phyloP scores from a whole-genome alignment of 2,797 vertebrate species.

The Bufotes viridis region DNA sequence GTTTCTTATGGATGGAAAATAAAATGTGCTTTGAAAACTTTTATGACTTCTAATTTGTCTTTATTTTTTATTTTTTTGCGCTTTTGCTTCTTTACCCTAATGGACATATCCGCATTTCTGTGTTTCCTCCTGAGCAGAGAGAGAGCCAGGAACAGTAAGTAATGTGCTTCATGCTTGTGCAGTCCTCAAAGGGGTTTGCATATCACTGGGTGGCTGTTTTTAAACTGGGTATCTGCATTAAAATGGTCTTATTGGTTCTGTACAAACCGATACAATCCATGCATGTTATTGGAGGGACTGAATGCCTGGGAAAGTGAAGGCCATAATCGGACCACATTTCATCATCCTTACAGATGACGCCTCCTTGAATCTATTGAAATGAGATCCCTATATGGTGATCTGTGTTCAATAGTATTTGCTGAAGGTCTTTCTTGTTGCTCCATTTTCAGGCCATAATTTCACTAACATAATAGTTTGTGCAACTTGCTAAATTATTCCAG shows the following conservation, averaged over 20 bases:
- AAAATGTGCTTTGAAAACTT: conserved; percentile 85
- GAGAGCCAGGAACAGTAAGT: conserved; percentile 95
- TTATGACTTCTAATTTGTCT: conserved; percentile 82
- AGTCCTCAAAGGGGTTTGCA: conserved; percentile 30
- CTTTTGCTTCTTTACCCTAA: conserved; percentile 80
- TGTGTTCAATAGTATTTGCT: too few relatives aligned
- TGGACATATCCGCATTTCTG: conserved; percentile 83
- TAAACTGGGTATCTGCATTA: neutral
- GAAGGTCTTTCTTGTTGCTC: too few relatives aligned
- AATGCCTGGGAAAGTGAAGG: too few relatives aligned
- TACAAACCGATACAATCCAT: too few relatives aligned
- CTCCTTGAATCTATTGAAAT: too few relatives aligned
- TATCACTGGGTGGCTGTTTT: neutral
- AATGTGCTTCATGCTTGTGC: conserved; percentile 68
- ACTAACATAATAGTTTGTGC: too few relatives aligned
- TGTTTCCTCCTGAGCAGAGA: conserved; percentile 85
- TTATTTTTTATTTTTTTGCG: conserved; percentile 80
- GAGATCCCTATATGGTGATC: too few relatives aligned
- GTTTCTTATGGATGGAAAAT: conserved; percentile 80
- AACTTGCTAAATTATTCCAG: too few relatives aligned
- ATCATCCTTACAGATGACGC: too few relatives aligned
- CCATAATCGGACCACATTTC: too few relatives aligned
- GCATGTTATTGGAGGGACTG: too few relatives aligned
- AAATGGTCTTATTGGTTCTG: neutral
- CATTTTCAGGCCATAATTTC: too few relatives aligned